Base-by-base conservation (phyloP, 1,140 invertebrate species). In the Brachionus paranguensis region DNA sequence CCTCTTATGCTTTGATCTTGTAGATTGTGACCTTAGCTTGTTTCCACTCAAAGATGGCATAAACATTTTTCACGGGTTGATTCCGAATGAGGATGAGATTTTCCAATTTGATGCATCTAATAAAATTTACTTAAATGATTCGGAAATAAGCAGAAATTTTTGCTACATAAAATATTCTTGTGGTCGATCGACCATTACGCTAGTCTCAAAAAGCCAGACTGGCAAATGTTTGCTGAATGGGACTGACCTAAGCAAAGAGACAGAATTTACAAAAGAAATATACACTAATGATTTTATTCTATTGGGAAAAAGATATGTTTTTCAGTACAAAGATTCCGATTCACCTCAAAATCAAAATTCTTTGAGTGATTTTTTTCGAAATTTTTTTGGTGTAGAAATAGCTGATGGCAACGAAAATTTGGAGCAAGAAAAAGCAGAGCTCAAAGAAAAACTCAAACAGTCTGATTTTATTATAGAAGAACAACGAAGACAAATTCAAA, bases 401-500 rank as follows among this genome's bases (percentile, higher is more conserved):
- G 8, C 37, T 43, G 43, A 74, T 27, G 12, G n/a, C 14, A 11
- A 72, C n/a, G 12, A 72, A n/a, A 72, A 43, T 20, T 17, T 10
- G 8, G 7, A n/a, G 17, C 29, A 20, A 3, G 68, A 72, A 43
- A 3, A 24, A 14, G 33, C 14, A 17, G 68, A 50, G 27, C 27
- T 76, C 3, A 47, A 50, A 27, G 43, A 76, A 27, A 76, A 76
- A 29, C 20, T 76, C 11, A 76, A 76, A 29, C 17, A 76, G 14
- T 24, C 24, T 37, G 45, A 76, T 20, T 50, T 50, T 27, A 12
- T 76, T 14, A 76, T 76, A 4, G 72, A 76, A 0, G 72, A 76
- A 14, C 72, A 76, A 50, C 72, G 72, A 50, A 76, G 14, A 76
- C 72, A 76, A 76, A 76, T 76, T 76, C 72, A 76, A 50, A 76